Evolutionary conservation across 2,113 vertebrate genomes (phyloP).

Genomic region (Rutilus rutilus): DNA sequence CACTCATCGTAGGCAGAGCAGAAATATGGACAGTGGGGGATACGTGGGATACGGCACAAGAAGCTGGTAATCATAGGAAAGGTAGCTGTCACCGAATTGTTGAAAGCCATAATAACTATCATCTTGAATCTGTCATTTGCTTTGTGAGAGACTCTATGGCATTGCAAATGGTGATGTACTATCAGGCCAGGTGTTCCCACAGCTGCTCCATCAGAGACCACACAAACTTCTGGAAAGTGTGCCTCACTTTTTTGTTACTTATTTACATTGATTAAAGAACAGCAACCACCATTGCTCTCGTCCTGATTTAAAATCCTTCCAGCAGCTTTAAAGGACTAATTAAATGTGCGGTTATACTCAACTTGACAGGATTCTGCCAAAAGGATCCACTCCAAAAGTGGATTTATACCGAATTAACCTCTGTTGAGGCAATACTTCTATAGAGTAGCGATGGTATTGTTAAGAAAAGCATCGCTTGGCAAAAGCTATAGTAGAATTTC

Average conservation of each 20-base stretch:
- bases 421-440: background rate
- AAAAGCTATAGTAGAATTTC: background rate
- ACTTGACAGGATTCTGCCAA: slow-evolving; percentile 6
- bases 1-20: slow-evolving; percentile 8
- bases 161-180: slow-evolving; percentile 4
- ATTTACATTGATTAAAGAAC: background rate
- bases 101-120: slow-evolving; percentile 41
- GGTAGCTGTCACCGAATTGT: slow-evolving; percentile 13
- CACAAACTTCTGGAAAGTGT: slow-evolving; percentile 21
- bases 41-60: slow-evolving; percentile 2
- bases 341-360: background rate
- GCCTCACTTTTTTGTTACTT: background rate
- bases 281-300: background rate
- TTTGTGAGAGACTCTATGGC: slow-evolving; percentile 15
- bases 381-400: slow-evolving; percentile 8
- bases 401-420: slow-evolving; percentile 24
- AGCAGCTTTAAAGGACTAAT: background rate
- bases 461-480: slow-evolving; percentile 19
- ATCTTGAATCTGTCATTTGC: slow-evolving; percentile 25
- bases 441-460: slow-evolving; percentile 2
- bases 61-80: slow-evolving; percentile 34
- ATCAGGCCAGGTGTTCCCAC: slow-evolving; percentile 12
- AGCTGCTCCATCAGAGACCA: slow-evolving; percentile 4
- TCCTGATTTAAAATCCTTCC: background rate
- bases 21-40: slow-evolving; percentile 12